These are phyloP conservation scores for Pollenia angustigena DNA, from an alignment of 2,888 invertebrate genomes.

Conservation along the genomic window DNA sequence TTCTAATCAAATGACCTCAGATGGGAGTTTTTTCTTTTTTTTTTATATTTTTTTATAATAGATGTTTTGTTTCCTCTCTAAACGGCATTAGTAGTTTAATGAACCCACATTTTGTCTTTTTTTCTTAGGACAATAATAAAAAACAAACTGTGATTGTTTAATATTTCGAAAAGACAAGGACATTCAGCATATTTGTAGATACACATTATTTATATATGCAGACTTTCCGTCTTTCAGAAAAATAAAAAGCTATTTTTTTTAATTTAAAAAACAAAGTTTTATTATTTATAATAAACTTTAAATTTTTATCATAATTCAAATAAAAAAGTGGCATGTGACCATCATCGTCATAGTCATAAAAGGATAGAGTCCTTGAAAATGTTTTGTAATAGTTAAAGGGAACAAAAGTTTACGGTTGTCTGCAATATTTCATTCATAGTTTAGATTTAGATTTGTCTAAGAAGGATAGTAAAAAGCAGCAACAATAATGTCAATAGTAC, in stretches of 20 bases:
- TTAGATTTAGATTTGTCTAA: no score
- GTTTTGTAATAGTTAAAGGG: background rate
- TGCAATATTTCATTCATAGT: no score
- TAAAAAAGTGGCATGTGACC: background rate
- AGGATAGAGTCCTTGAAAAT: background rate
- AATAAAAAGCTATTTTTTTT: constrained; percentile 2
- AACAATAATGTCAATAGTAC: no score
- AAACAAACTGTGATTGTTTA: constrained; percentile 22
- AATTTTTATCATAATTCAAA: background rate
- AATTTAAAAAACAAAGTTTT: constrained; percentile 9
- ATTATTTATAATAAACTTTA: constrained; percentile 22
- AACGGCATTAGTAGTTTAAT: constrained; percentile 36
- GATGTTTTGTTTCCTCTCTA: no score
- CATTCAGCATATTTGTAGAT: constrained; percentile 37
- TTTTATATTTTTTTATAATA: constrained; percentile 10
- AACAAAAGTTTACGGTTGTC: no score
- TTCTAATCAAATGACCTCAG: constrained; percentile 38
- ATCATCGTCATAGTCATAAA: background rate
- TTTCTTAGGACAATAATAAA: constrained; percentile 25
- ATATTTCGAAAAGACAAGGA: constrained; percentile 36
- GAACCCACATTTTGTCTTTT: constrained; percentile 13
- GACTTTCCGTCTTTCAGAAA: constrained; percentile 34
- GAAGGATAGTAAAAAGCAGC: no score
- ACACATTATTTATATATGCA: background rate
- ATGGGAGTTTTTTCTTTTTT: background rate